Percentiles rank a stretch among this genome's conserved stretches.
These are phyloP conservation scores for Atherinomorus stipes DNA, from an alignment of 2,113 vertebrate genomes.

Conservation along the genomic window DNA sequence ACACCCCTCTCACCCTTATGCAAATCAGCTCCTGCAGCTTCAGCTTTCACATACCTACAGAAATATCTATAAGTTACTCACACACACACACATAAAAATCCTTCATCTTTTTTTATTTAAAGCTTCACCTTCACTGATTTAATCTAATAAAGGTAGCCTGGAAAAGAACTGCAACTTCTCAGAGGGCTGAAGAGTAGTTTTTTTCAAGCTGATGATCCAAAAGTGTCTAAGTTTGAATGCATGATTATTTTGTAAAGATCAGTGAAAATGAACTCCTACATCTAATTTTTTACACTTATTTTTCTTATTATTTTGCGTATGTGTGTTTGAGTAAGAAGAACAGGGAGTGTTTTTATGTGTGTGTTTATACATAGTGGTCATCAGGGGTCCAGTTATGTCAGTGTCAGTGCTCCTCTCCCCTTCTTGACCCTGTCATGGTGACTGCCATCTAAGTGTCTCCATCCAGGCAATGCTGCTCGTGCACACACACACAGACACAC, in stretches of 20 bases:
- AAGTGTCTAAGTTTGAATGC: too few species aligned
- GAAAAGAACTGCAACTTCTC: too few species aligned
- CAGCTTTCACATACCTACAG: neutral
- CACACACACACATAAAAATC: neutral
- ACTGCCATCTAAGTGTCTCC: constrained; percentile 65
- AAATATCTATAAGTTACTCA: constrained; percentile 9
- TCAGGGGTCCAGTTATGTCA: constrained; percentile 68
- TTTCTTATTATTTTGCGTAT: constrained; percentile 11
- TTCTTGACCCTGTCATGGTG: constrained; percentile 74
- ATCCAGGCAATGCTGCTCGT: constrained; percentile 21
- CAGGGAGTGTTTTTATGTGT: constrained; percentile 16
- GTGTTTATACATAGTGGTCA: constrained; percentile 42
- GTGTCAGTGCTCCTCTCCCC: constrained; percentile 63
- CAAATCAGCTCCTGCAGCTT: constrained; percentile 15
- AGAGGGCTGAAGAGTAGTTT: too few species aligned
- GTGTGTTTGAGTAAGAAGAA: constrained; percentile 15
- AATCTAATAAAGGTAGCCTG: neutral
- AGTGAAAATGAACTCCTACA: too few species aligned
- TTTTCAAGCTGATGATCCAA: too few species aligned
- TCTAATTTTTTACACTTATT: neutral
- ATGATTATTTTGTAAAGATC: too few species aligned
- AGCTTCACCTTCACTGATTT: constrained; percentile 9
- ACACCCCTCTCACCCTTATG: neutral
- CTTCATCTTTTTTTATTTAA: neutral
- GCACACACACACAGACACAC: constrained; percentile 55